Evolutionary conservation across 2,797 vertebrate genomes (phyloP), one percentile per base, ranked within the genome.

Genomic region (Balearica regulorum): DNA sequence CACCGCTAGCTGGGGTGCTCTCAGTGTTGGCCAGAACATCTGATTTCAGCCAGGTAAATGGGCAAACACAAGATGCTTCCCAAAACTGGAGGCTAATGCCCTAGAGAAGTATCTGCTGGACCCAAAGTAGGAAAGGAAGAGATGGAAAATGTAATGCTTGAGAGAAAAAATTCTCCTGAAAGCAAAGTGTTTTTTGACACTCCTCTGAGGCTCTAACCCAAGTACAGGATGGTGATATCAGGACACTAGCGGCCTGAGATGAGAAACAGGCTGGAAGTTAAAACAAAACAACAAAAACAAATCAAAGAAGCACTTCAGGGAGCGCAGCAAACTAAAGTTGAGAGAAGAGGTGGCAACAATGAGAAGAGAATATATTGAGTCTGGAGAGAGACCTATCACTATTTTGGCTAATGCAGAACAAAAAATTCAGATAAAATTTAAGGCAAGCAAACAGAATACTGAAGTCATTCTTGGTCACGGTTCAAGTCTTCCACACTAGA

Each of bases 361-460:
- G 11, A 46, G 57, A 89, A 60, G 77, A 88, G 19, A 93, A 94
- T 94, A 94, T n/a, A 94, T 1, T 71, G 62, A 69, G 70, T 77
- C 89, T 94, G 83, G 57, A 92, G 65, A 86, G 18, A 94, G 35
- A 69, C 18, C 62, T 69, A 60, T 25, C n/a, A 18, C 43, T 78
- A 64, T 70, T 60, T 60, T 39, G 73, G 65, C 71, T 89, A 83
- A 78, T 1, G 3, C 25, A 69, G 48, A 83, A 86, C 39, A 92
- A 87, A 91, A 71, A 82, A 51, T 28, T 68, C 72, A 81, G 70
- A 88, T 68, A 91, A 93, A 94, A 97, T 69, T 61, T 49, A 87
- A 90, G 78, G 65, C 19, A 90, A 87, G 85, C 24, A 89, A 87
- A 86, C 6, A 68, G 78, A 94, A 69, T 57, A 82, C 5, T 86